Conservation (phyloP, 2,888 invertebrate genomes). For the Catocala sponsa region DNA sequence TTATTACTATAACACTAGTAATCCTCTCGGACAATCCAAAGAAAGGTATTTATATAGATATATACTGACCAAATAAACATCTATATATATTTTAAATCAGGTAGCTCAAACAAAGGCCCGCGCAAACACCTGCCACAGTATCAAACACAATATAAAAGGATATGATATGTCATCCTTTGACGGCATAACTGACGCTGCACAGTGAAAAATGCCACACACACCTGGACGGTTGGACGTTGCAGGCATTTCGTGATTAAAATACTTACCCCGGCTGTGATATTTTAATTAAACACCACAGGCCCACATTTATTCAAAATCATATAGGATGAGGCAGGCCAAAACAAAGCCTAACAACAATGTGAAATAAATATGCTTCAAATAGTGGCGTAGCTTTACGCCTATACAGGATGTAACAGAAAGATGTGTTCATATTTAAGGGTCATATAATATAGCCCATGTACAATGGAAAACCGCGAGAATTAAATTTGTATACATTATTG, state of each 20-base stretch:
- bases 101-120: neutral
- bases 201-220: conserved; percentile 71
- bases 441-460: too few relatives aligned
- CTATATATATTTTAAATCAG: neutral
- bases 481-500: too few relatives aligned
- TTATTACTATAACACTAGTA: too few relatives aligned
- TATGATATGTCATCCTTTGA: conserved; percentile 63
- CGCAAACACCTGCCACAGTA: conserved; percentile 39
- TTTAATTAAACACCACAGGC: conserved; percentile 56
- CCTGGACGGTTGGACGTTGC: conserved; percentile 54
- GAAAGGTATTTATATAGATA: too few relatives aligned
- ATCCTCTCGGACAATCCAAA: too few relatives aligned
- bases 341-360: conserved; percentile 2
- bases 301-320: conserved; percentile 29
- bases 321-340: conserved; percentile 11
- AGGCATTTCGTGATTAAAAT: conserved; percentile 79
- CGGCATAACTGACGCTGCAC: conserved; percentile 50
- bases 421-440: too few relatives aligned
- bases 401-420: too few relatives aligned
- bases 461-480: too few relatives aligned
- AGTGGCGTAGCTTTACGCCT: too few relatives aligned
- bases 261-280: conserved; percentile 62
- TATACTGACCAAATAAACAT: too few relatives aligned
- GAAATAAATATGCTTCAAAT: too few relatives aligned
- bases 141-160: conserved; percentile 44